phyloP scores from a whole-genome alignment of 2,113 vertebrate genomes.

The Nanger granti region DNA sequence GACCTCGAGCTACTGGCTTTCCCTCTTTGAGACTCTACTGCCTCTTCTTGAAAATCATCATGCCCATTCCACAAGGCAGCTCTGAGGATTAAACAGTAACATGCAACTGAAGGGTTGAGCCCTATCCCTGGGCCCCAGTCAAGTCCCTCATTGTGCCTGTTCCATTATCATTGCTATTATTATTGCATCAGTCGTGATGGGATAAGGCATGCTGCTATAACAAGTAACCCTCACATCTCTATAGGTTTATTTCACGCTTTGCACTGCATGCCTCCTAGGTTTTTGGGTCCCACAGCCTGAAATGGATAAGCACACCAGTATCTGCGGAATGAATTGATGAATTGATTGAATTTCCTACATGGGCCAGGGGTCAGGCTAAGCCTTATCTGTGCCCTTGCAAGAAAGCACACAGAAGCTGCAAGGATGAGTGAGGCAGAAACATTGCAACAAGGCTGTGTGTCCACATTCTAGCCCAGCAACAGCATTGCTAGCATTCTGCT shows the following conservation, averaged over 20 bases:
- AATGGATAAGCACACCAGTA: background rate
- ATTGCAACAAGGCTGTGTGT: rapidly evolving
- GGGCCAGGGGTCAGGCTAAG: background rate
- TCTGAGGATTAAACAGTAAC: background rate
- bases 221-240: background rate
- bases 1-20: background rate
- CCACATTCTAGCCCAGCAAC: rapidly evolving
- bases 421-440: rapidly evolving
- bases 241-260: background rate
- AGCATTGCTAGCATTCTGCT: rapidly evolving
- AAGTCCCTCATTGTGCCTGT: too few relatives aligned
- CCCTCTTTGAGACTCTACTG: background rate
- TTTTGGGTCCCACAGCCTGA: background rate
- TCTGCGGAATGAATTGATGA: background rate
- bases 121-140: background rate
- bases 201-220: background rate
- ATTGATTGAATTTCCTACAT: rapidly evolving
- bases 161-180: rapidly evolving
- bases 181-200: background rate
- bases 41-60: rapidly evolving
- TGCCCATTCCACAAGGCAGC: background rate
- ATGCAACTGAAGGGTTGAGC: background rate
- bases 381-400: background rate
- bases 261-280: rapidly evolving
- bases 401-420: background rate